Percentiles rank a stretch among this genome's conserved stretches.
Conservation (phyloP, 2,113 vertebrate species). For the Abramis brama region DNA sequence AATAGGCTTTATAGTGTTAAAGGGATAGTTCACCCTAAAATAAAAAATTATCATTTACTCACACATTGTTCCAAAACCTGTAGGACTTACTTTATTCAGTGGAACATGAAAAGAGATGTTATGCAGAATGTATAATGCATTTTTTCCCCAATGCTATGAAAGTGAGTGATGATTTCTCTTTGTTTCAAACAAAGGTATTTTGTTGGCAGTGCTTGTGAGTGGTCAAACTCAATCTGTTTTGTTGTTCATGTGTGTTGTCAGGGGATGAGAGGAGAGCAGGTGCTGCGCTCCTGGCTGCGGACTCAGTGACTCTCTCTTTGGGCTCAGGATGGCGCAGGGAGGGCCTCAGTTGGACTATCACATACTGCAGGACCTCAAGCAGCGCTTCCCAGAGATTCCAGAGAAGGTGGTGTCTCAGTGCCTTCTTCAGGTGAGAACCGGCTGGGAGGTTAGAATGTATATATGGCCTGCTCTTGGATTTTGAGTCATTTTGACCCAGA, state of each 20-base stretch:
- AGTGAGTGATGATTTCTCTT: neutral
- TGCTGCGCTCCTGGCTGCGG: constrained; percentile 83
- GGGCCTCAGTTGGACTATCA: constrained; percentile 90
- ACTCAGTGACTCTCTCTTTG: constrained; percentile 81
- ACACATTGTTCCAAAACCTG: too few relatives aligned
- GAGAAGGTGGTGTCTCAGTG: constrained; percentile 94
- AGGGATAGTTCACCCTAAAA: too few relatives aligned
- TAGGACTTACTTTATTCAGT: too few relatives aligned
- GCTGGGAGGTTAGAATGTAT: neutral
- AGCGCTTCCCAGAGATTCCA: constrained; percentile 98
- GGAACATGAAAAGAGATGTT: too few relatives aligned
- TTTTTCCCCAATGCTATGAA: neutral
- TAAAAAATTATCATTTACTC: too few relatives aligned
- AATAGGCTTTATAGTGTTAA: too few relatives aligned
- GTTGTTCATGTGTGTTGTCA: constrained; percentile 43
- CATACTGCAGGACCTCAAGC: constrained; percentile 96
- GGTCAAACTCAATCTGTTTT: neutral
- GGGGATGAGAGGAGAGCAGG: constrained; percentile 85
- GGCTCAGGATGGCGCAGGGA: constrained; percentile 94
- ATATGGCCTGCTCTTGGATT: neutral
- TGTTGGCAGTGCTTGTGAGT: neutral
- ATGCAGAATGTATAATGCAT: neutral
- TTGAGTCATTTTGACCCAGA: neutral
- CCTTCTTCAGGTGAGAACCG: constrained; percentile 88
- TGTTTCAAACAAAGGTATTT: neutral